These are phyloP conservation scores for Sphaerophoria rueppellii DNA, from an alignment of 2,888 invertebrate species.

Conservation along the genomic window DNA sequence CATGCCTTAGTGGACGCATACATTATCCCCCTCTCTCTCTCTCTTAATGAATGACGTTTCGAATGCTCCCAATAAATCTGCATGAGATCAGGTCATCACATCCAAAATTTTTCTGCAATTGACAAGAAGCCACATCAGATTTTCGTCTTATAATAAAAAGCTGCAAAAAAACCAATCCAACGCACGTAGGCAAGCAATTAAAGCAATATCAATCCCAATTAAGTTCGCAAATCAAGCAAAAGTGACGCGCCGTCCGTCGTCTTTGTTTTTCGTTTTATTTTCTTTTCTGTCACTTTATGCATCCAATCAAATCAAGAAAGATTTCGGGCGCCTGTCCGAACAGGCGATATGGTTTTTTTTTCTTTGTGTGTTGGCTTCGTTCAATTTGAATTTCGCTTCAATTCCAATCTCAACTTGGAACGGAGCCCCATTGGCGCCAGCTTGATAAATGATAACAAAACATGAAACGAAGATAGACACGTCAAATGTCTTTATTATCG, in stretches of 20 bases:
- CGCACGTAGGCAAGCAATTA: neutral
- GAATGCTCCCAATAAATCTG: too few species aligned
- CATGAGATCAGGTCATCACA: too few species aligned
- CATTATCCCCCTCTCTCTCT: too few species aligned
- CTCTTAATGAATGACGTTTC: too few species aligned
- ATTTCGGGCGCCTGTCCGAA: conserved; percentile 11
- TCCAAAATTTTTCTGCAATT: neutral
- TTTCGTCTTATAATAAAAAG: neutral
- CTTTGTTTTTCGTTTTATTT: neutral
- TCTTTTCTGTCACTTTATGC: conserved; percentile 1
- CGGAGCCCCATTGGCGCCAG: conserved; percentile 31
- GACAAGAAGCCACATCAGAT: neutral
- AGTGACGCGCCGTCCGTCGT: neutral
- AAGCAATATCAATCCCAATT: conserved; percentile 24
- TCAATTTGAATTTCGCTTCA: neutral
- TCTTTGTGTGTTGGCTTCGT: neutral
- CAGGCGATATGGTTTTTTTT: neutral
- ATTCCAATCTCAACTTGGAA: conserved; percentile 1
- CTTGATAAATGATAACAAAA: conserved; percentile 14
- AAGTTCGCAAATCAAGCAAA: conserved; percentile 7
- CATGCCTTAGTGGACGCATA: too few species aligned
- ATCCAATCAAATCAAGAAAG: conserved; percentile 21
- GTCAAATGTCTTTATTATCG: conserved; percentile 18
- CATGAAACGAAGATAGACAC: neutral
- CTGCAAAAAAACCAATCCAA: neutral